Base-by-base conservation (phyloP, 2,113 vertebrate species). In the Cephalopholis sonnerati region DNA sequence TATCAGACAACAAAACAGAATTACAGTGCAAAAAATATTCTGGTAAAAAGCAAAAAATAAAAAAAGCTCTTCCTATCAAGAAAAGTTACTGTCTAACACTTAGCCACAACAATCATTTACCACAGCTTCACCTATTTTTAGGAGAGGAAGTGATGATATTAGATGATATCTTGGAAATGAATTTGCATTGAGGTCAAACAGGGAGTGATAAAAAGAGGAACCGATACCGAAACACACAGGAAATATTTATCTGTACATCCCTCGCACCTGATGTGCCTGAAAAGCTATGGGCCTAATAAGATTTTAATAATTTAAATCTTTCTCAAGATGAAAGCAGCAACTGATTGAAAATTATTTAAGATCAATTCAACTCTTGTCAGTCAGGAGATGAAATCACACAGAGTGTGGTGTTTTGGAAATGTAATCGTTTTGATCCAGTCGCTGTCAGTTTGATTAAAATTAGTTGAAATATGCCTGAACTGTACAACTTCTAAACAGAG, bases 161-260 rank as follows among this genome's bases (percentile, higher is more conserved):
- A 32, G 55, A 67, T 22, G 59, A 75, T 62, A 51, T 74, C 44
- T 55, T 63, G 4, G 59, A 53, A 64, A 75, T 79, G 24, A 44
- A 25, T 53, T 89, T 84, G 64, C 54, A 70, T 13, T 13, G 16
- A 55, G 17, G 24, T 64, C 51, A 66, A 83, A 79, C 65, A 79
- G 78, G 80, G 91, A 86, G 77, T 50, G 58, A 65, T 63, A 39
- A 78, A 36, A 73, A 39, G 66, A 76, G 68, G 32, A 68, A 54
- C 64, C 12, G 15, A 76, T 66, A 68, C 11, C 54, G 15, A 78
- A 25, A 73, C 17, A 69, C 13, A 83, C 76, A 90, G 77, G 83
- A 93, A 92, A 81, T 90, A 57, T 88, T 44, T 44, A 9, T 44
- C 41, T 44, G 41, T 90, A 48, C 46, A 32, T 24, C 3, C 12